Evolutionary conservation across 2,888 invertebrate genomes (phyloP).

Genomic region (Trachelus troglodyta): DNA sequence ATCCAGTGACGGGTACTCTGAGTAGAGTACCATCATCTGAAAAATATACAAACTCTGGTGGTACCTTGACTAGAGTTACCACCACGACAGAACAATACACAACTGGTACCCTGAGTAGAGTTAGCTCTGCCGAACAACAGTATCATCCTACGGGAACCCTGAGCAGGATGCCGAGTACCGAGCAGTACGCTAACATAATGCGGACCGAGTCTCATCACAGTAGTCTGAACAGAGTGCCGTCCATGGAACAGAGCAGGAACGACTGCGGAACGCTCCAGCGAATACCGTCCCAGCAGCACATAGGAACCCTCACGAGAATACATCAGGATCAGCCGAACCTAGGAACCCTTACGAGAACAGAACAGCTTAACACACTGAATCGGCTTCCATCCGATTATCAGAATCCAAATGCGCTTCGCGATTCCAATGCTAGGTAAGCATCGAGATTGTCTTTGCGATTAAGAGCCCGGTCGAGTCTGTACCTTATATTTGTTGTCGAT

Average conservation of each 20-base stretch:
- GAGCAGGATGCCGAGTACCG: background rate
- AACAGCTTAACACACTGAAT: constrained; percentile 46
- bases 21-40: constrained; percentile 12
- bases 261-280: constrained; percentile 47
- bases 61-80: constrained; percentile 29
- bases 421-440: constrained; percentile 63
- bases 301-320: constrained; percentile 27
- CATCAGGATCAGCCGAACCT: constrained; percentile 29
- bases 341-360: constrained; percentile 31
- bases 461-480: background rate
- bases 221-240: constrained; percentile 42
- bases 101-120: constrained; percentile 24
- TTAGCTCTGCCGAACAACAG: constrained; percentile 18
- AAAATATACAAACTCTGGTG: constrained; percentile 5
- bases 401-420: constrained; percentile 58
- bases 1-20: constrained; percentile 15
- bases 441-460: constrained; percentile 59
- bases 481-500: background rate
- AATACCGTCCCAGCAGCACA: constrained; percentile 62
- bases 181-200: background rate
- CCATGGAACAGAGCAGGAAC: constrained; percentile 39
- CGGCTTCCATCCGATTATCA: constrained; percentile 62
- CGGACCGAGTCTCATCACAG: constrained; percentile 22
- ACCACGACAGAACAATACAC: constrained; percentile 42
- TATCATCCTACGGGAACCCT: constrained; percentile 6